Evolutionary conservation across 2,888 invertebrate species (phyloP).

Genomic region (Drosophila meridiana): DNA sequence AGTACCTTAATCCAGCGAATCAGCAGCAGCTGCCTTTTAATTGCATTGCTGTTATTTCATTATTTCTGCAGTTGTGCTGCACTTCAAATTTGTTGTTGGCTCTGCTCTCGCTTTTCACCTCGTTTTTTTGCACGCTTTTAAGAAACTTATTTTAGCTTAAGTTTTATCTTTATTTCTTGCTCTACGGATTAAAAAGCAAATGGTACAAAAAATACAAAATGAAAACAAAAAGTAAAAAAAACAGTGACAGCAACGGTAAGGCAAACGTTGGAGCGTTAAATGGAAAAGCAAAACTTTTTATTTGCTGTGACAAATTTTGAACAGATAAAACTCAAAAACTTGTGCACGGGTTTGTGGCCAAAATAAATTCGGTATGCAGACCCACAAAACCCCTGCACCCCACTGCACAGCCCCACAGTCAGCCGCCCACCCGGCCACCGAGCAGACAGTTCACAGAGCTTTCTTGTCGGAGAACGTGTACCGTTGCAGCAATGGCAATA

Average conservation of each 20-base stretch:
- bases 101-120: background rate
- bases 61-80: conserved; percentile 65
- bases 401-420: background rate
- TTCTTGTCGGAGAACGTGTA: conserved; percentile 27
- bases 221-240: background rate
- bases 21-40: conserved; percentile 76
- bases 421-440: background rate
- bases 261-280: conserved; percentile 36
- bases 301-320: conserved; percentile 78
- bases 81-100: conserved; percentile 56
- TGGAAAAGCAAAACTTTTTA: conserved; percentile 73
- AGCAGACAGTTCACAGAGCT: background rate
- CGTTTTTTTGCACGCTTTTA: conserved; percentile 47
- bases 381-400: conserved; percentile 2
- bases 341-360: conserved; percentile 57
- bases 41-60: conserved; percentile 77
- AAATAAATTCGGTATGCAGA: conserved; percentile 63
- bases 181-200: conserved; percentile 67
- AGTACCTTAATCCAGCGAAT: conserved; percentile 59
- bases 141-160: conserved; percentile 72
- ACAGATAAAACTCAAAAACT: conserved; percentile 73
- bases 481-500: conserved; percentile 39
- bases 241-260: conserved; percentile 17
- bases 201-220: conserved; percentile 19
- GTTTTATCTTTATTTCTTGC: conserved; percentile 75